Evolutionary conservation across 2,113 vertebrate species (phyloP), one percentile per base, ranked within the genome.

Genomic region (Microcebus murinus): DNA sequence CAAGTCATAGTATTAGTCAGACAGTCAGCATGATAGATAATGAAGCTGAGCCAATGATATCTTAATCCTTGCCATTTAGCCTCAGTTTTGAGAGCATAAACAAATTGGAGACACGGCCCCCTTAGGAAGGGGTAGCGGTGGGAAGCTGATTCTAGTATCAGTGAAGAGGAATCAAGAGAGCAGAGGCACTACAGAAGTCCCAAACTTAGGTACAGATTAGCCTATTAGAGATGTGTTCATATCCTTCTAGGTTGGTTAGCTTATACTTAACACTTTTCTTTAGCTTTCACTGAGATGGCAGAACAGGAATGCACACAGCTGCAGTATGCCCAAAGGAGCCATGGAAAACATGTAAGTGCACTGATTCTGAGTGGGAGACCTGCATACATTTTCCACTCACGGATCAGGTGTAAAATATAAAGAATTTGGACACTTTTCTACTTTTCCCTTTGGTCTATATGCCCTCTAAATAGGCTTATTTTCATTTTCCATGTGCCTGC

Each of bases 391-490:
- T 73, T 77, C 11, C 27, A 68, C 50, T 85, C 8, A 61, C 31
- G 52, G 27, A 1, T 36, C 27, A 86, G 42, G 34, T 17, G n/a
- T 74, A 85, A 91, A 50, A 18, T 77, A 31, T 6, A 25, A 14
- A 55, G 87, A 88, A 59, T 8, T 18, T 12, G 25, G 39, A 36
- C 70, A 68, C 42, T 89, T 93, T 93, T 89, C 77, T 42, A 1
- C 14, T 89, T 87, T 83, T 83, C 36, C 25, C 23, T 85, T 91
- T 93, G 59, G 42, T 96, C 67, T 9, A 42, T 50, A 27, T 80
- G 14, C 20, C 61, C 48, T 96, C 61, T 52, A 90, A 95, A 86
- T 81, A 93, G 61, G 45, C 48, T 91, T 91, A 68, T 88, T 95
- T 97, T 94, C 15, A 74, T 71, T 73, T 96, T 87, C 70, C 42